Evolutionary conservation across 1,140 invertebrate genomes (phyloP), one percentile per base, ranked within the genome.

Genomic region (Heliconius eleuchia): DNA sequence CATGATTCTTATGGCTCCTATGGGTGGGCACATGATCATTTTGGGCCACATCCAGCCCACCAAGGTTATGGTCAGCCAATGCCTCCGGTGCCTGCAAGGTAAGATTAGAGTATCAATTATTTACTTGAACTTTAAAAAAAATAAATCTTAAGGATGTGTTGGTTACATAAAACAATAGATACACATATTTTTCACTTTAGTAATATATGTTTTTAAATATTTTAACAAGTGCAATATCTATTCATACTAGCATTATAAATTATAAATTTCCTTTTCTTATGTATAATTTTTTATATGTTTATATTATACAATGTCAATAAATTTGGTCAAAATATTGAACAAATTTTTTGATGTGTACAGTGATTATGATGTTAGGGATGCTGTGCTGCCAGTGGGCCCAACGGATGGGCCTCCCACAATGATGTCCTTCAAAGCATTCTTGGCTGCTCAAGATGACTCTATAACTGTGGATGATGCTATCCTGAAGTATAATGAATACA

Each of bases 401-500:
- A 86, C 95, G 27, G 96, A 97, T 87, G 97, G 97, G 1, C 98
- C 99, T 87, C 98, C 99, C 4, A 97, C 98, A 0, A 99, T 99
- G 98, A 97, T 99, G 96, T 97, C 98, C 0, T 99, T 99, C 91
- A 99, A 99, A 95, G 98, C 98, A 80, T 99, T 99, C 93, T 95
- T 99, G 27, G 97, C 97, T 34, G 98, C 98, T 19, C 99, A 99
- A 94, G 99, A 99, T 95, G 99, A 99, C 92, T 97, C 97, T 66
- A 99, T 99, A 87, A 98, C 98, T 60, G 99, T 99, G 85, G 98
- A 99, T 81, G 99, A 99, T 91, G 99, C 99, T 13, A 97, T 99
- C 83, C 97, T 97, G 87, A 99, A 99, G 88, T 99, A 99, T 95
- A 99, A 99, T 93, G 99, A 99, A 86, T 99, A 99, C 94, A 99